phyloP scores from a whole-genome alignment of 2,888 invertebrate species.

The Andrena marginata region DNA sequence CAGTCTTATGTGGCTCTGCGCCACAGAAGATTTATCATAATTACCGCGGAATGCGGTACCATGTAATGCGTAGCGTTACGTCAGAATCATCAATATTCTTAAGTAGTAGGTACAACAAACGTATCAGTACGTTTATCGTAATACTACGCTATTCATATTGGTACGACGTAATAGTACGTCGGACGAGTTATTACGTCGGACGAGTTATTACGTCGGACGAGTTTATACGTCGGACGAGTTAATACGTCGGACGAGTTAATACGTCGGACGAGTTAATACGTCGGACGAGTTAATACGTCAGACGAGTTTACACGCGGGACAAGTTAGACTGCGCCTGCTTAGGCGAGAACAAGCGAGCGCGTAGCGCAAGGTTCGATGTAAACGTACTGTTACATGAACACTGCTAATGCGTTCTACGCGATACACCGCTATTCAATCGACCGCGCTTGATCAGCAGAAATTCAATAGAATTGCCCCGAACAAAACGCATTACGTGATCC shows the following conservation, averaged over 20 bases:
- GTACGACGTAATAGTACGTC: too few species aligned
- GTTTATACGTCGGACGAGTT: background rate
- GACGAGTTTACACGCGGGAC: background rate
- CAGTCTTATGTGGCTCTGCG: background rate
- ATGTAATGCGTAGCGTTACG: background rate
- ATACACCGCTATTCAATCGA: background rate
- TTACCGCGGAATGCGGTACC: background rate
- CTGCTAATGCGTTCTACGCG: background rate
- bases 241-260: background rate
- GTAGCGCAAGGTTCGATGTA: background rate
- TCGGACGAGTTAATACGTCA: background rate
- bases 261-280: background rate
- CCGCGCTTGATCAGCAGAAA: slow-evolving; percentile 9
- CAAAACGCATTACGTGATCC: slow-evolving; percentile 21
- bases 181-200: background rate
- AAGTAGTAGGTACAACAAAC: background rate
- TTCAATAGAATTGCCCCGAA: slow-evolving; percentile 1
- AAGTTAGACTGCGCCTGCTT: background rate
- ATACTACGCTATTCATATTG: too few species aligned
- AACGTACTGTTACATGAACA: slow-evolving; percentile 3
- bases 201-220: background rate
- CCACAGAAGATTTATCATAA: background rate
- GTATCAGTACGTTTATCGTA: too few species aligned
- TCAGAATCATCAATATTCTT: background rate
- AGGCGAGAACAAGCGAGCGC: background rate